Base-by-base conservation (phyloP, 2,797 vertebrate species). In the Cuniculus paca region DNA sequence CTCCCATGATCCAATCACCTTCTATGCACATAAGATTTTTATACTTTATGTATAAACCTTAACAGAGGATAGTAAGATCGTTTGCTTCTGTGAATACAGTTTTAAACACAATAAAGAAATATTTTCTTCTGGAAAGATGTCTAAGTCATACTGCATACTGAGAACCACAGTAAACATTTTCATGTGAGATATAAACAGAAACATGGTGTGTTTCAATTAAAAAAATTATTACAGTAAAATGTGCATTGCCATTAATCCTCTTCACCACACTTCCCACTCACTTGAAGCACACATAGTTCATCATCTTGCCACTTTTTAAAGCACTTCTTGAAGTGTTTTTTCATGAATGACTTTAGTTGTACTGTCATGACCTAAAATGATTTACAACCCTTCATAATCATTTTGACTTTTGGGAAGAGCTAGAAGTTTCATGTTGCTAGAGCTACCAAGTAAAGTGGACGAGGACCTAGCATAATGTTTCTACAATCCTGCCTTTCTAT, bases 41-140 rank as follows among this genome's bases (percentile, higher is more conserved):
- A 74, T 45, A 13, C 2, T 72, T 19, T 28, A 42, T 24, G 14
- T 14, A 45, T 6, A 45, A 74, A 74, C 24, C 70, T 26, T 11
- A 45, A 74, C 39, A 74, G 68, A 72, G 36, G 24, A 26, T 28
- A 6, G 24, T 90, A 45, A n/a, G 28, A 45, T 61, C 14, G 36
- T 50, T 60, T 80, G 24, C 28, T 39, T 92, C 68, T 6, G 14
- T 60, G 39, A 84, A 28, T 31, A 12, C 31, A 56, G 24, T 36
- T 78, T 2, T 85, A 68, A 80, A 34, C 24, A 28, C 45, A 83
- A 26, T 42, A 58, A 63, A 34, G 9, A 39, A 56, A 36, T 28
- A 8, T 45, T 95, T 90, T 72, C 56, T 72, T 91, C 48, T 82
- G 91, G 50, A 88, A 90, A 63, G n/a, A 19, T 68, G 22, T 75